Conservation (phyloP, 2,113 vertebrate genomes). For the Pseudolaguvia tuberculata region DNA sequence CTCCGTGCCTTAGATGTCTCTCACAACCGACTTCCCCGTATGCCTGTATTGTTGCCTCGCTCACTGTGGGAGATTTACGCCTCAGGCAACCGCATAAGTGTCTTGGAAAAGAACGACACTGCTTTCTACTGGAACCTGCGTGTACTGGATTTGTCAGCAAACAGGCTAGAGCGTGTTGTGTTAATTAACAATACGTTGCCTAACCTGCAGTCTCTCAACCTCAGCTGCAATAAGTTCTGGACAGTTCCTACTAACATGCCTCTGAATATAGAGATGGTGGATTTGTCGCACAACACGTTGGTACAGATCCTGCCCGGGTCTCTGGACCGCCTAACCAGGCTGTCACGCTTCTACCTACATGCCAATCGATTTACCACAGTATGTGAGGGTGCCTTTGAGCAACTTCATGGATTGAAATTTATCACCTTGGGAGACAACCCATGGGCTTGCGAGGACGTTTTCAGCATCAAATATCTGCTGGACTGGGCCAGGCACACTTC, state of each 20-base stretch:
- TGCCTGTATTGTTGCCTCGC: constrained; percentile 81
- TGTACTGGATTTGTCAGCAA: constrained; percentile 82
- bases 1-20: constrained; percentile 88
- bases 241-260: constrained; percentile 95
- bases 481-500: constrained; percentile 74
- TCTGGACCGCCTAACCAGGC: constrained; percentile 72
- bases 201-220: constrained; percentile 79
- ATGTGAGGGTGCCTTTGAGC: constrained; percentile 75
- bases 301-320: constrained; percentile 85
- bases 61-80: constrained; percentile 89
- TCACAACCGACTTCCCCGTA: constrained; percentile 76
- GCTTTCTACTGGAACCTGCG: constrained; percentile 93
- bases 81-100: constrained; percentile 78
- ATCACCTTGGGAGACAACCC: constrained; percentile 85
- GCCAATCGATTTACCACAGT: constrained; percentile 84
- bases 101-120: constrained; percentile 89
- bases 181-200: constrained; percentile 93
- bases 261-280: constrained; percentile 73
- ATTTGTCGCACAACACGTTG: constrained; percentile 86
- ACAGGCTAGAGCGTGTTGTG: constrained; percentile 84
- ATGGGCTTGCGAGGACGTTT: constrained; percentile 78
- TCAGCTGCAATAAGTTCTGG: constrained; percentile 92
- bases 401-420: constrained; percentile 68
- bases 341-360: constrained; percentile 83
- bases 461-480: constrained; percentile 72